Percentiles rank a stretch among this genome's conserved stretches.
phyloP scores from a whole-genome alignment of 2,113 vertebrate genomes.

The Pelvicachromis taeniatus region DNA sequence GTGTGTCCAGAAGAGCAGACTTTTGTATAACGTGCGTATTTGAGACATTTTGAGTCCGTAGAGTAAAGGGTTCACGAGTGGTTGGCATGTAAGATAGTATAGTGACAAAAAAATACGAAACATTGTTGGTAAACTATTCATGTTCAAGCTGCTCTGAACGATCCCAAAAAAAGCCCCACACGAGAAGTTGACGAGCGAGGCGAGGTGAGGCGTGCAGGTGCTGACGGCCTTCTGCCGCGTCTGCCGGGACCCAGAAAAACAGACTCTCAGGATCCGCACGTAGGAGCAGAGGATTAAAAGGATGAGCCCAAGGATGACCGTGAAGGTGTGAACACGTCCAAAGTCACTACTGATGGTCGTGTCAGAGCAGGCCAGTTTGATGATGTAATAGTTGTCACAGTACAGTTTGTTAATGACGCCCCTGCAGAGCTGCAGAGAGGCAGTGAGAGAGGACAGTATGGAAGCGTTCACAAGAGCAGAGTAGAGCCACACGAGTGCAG shows the following conservation, averaged over 20 bases:
- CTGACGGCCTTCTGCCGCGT: not conserved
- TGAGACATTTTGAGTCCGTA: not conserved
- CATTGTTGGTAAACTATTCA: not conserved
- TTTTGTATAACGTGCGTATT: not conserved
- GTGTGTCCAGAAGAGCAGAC: not conserved
- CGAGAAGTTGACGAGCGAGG: not conserved
- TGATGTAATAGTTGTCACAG: not conserved
- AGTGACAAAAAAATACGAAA: not conserved
- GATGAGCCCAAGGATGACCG: not conserved
- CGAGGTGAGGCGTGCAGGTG: not conserved
- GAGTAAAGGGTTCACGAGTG: not conserved
- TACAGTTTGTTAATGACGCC: not conserved
- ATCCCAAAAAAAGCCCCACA: not conserved
- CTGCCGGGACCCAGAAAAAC: not conserved
- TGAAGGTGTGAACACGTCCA: not conserved
- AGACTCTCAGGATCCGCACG: not conserved
- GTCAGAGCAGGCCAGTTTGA: not conserved
- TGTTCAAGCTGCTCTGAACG: not conserved
- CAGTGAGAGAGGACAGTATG: not conserved
- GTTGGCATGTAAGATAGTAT: not conserved
- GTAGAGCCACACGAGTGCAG: not conserved
- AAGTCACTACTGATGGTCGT: not conserved
- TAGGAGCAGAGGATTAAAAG: not conserved
- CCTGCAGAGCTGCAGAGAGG: not conserved
- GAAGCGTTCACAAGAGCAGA: not conserved